Evolutionary conservation across 2,797 vertebrate species (phyloP), one percentile per base, ranked within the genome.

Genomic region (Mycteria americana): DNA sequence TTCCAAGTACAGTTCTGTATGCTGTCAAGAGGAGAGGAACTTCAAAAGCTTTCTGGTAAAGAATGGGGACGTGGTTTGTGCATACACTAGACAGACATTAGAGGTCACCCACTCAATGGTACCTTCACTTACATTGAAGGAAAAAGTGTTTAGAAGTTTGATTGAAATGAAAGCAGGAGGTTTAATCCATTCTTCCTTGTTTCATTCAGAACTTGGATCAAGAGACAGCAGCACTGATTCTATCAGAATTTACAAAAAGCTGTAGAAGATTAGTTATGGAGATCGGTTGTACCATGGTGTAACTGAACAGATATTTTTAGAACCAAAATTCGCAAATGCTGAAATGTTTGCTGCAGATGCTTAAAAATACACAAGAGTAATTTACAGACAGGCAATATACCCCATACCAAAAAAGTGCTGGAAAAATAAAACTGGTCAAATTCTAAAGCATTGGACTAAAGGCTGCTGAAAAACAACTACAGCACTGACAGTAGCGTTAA

Each of bases 271-370:
- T 9, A 24, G 31, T 46, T 43, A 57, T 5, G 17, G 74, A 88
- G 27, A 72, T 21, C 0, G 1, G n/a, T 22, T 12, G 9, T 75
- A 12, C 37, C 0, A 0, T 33, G 53, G 28, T 53, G 23, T 48
- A 64, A 91, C 7, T 13, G 3, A 41, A 50, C 25, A 50, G 28
- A 21, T 4, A 2, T 15, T 46, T 85, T 67, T 22, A 83, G 72
- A 83, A 37, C 7, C 46, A 46, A 39, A 79, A 76, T 6, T 17
- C 33, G 45, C 50, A 76, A 88, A 74, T 46, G 24, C n/a, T 64
- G 73, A 74, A 80, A 46, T 50, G 22, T 48, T 85, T 78, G 25
- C 31, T 62, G n/a, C 59, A 45, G 22, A 27, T 53, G 30, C 28
- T 79, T 81, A 60, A 81, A 91, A 72, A 59, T 25, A 45, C 18